Conservation (phyloP, 2,797 vertebrate genomes). For the Melanotaenia trifasciata region DNA sequence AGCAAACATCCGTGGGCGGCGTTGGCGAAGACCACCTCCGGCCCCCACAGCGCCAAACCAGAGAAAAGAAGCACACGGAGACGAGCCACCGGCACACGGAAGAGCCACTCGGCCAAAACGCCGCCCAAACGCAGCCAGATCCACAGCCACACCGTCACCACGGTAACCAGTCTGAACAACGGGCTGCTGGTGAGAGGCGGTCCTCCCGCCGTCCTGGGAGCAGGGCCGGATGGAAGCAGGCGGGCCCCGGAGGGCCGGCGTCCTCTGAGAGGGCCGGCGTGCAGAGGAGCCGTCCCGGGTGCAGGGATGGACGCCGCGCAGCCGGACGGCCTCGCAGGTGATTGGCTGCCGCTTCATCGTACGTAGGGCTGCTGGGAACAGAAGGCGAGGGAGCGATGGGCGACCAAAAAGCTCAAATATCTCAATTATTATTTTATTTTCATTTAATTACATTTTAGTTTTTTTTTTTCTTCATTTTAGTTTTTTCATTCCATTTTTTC, state of each 20-base stretch:
- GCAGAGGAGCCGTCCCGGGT: not conserved
- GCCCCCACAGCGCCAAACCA: conserved; percentile 27
- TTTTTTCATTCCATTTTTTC: no score
- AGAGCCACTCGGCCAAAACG: conserved; percentile 24
- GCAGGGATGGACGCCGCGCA: conserved; percentile 13
- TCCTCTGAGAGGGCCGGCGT: not conserved
- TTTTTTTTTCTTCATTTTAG: no score
- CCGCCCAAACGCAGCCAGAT: conserved; percentile 8
- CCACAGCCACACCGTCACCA: not conserved
- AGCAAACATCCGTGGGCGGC: conserved; percentile 54
- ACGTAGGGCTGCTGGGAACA: no score
- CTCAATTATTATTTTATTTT: no score
- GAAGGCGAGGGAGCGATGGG: no score
- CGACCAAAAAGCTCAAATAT: no score
- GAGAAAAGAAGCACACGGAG: conserved; percentile 36
- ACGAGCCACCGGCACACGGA: not conserved
- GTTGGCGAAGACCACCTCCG: conserved; percentile 41
- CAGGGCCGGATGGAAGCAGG: not conserved
- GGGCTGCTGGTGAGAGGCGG: conserved; percentile 31
- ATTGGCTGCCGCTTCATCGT: not conserved
- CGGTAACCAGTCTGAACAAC: not conserved
- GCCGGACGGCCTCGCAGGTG: conserved; percentile 42
- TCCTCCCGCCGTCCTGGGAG: conserved; percentile 16
- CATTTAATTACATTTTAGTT: no score
- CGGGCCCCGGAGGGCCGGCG: not conserved